Evolutionary conservation across 2,797 vertebrate species (phyloP).

Genomic region (Parambassis ranga): DNA sequence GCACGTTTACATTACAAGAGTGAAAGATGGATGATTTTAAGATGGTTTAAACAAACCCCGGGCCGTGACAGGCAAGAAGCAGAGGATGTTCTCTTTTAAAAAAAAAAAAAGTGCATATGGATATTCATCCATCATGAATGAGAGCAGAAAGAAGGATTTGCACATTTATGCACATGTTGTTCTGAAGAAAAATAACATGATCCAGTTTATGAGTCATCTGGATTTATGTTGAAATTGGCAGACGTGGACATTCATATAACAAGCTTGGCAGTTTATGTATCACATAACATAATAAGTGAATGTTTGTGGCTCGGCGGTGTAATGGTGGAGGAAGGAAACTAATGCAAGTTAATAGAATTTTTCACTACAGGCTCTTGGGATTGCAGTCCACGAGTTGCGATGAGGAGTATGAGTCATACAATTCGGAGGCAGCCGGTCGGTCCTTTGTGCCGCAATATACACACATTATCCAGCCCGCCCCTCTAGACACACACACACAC

Average conservation of each 20-base stretch:
- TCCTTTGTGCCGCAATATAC: constrained; percentile 62
- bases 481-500: constrained; percentile 11
- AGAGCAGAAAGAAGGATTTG: constrained; percentile 36
- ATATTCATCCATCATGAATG: constrained; percentile 19
- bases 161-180: constrained; percentile 36
- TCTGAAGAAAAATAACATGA: constrained; percentile 25
- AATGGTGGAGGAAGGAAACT: constrained; percentile 55
- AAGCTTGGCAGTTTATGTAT: constrained; percentile 11
- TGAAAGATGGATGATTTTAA: neutral
- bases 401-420: constrained; percentile 75
- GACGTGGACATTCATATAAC: constrained; percentile 12
- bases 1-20: neutral
- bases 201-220: constrained; percentile 56
- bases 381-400: constrained; percentile 47
- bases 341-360: constrained; percentile 60
- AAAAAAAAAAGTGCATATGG: constrained; percentile 20
- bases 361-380: constrained; percentile 53
- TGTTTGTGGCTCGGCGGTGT: constrained; percentile 26
- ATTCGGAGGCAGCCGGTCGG: constrained; percentile 56
- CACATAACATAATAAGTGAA: constrained; percentile 3
- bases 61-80: neutral
- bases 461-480: constrained; percentile 47
- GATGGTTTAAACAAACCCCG: constrained; percentile 1
- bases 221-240: constrained; percentile 49
- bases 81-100: constrained; percentile 29